These are phyloP conservation scores for Pararge aegeria DNA, from an alignment of 1,140 invertebrate genomes.

Conservation along the genomic window DNA sequence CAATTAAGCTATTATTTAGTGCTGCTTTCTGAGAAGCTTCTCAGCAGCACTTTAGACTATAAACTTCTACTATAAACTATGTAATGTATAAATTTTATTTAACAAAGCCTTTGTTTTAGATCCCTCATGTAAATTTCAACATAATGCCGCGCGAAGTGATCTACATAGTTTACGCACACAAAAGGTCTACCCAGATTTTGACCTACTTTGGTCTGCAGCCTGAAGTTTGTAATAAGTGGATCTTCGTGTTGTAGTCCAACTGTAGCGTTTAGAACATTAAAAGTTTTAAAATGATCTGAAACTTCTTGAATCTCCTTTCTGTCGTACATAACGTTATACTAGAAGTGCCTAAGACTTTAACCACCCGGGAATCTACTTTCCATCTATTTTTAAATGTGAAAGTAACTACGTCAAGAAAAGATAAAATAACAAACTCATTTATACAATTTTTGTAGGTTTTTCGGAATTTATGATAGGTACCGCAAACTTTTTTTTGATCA, in stretches of 20 bases:
- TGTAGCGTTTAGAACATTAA: background rate
- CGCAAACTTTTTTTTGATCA: too few species aligned
- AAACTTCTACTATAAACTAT: background rate
- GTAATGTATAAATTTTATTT: background rate
- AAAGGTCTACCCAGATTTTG: conserved; percentile 3
- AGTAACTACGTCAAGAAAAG: too few species aligned
- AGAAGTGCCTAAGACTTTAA: too few species aligned
- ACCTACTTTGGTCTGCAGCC: conserved; percentile 1
- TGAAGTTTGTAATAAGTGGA: conserved; percentile 1
- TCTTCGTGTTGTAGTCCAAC: background rate
- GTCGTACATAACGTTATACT: background rate
- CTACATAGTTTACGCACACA: conserved; percentile 11
- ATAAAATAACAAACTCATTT: too few species aligned
- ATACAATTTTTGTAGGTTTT: too few species aligned
- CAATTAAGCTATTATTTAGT: too few species aligned
- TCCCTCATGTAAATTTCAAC: conserved; percentile 1
- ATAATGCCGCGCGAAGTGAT: background rate
- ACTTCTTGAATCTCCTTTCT: background rate
- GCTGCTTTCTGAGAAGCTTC: too few species aligned
- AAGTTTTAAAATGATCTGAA: background rate
- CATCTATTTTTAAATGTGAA: too few species aligned
- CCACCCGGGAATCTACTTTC: too few species aligned
- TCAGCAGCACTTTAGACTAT: too few species aligned
- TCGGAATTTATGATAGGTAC: too few species aligned
- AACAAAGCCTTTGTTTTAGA: background rate